Evolutionary conservation across 2,888 invertebrate species (phyloP).

Genomic region (Elysia crispata): DNA sequence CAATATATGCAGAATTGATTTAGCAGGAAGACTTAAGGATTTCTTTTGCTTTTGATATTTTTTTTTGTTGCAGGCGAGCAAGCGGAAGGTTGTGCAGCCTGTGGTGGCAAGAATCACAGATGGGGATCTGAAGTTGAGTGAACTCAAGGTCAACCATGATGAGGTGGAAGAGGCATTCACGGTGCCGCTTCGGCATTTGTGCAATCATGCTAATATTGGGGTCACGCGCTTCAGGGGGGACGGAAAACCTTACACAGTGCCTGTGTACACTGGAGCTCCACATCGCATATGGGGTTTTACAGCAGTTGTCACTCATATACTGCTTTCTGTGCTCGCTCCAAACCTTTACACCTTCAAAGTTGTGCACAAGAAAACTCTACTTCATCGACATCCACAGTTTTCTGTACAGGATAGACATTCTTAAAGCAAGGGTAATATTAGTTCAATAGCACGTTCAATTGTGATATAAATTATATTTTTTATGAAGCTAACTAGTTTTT

Average conservation of each 20-base stretch:
- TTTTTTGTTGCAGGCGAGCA: conserved; percentile 50
- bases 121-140: conserved; percentile 59
- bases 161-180: conserved; percentile 79
- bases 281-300: conserved; percentile 78
- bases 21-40: too few relatives aligned
- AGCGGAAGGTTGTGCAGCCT: conserved; percentile 55
- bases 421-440: too few relatives aligned
- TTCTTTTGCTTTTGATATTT: too few relatives aligned
- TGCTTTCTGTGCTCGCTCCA: conserved; percentile 69
- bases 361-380: conserved; percentile 47
- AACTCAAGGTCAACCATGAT: conserved; percentile 57
- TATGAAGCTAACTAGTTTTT: too few relatives aligned
- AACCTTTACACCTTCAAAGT: conserved; percentile 66
- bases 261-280: conserved; percentile 65
- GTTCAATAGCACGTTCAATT: too few relatives aligned
- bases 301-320: conserved; percentile 73
- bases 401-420: too few relatives aligned
- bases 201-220: conserved; percentile 58
- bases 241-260: conserved; percentile 61
- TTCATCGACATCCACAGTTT: neutral
- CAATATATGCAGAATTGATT: too few relatives aligned
- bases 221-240: conserved; percentile 66
- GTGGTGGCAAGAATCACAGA: conserved; percentile 59
- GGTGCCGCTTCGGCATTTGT: conserved; percentile 61
- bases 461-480: too few relatives aligned